Percentiles rank a stretch among this genome's conserved stretches.
Evolutionary conservation across 2,888 invertebrate genomes (phyloP).

Genomic region (Tenthredo distinguenda): DNA sequence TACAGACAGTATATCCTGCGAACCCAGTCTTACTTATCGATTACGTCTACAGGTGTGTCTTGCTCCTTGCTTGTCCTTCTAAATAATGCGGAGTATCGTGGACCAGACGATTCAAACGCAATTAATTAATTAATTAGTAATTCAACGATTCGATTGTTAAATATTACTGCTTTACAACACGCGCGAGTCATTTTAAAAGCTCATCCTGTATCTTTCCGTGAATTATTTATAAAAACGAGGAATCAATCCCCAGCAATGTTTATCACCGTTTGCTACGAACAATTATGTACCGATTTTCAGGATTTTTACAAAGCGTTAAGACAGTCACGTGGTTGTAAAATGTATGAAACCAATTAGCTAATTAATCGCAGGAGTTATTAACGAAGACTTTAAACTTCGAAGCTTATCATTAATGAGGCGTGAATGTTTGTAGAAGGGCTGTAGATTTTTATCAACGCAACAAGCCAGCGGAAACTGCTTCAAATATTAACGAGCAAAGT

Average conservation of each 20-base stretch:
- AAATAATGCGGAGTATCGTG: not conserved
- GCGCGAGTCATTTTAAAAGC: not conserved
- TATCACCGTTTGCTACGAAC: not conserved
- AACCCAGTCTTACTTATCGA: conserved; percentile 42
- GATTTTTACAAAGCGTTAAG: not conserved
- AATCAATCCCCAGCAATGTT: not conserved
- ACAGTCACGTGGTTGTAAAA: not conserved
- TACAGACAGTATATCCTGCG: not conserved
- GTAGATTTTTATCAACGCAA: not conserved
- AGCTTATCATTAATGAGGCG: not conserved
- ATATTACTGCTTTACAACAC: not conserved
- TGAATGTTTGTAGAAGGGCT: not conserved
- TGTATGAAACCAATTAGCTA: not conserved
- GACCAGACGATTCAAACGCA: conserved; percentile 12
- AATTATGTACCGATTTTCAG: too few relatives aligned
- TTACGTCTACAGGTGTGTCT: conserved; percentile 48
- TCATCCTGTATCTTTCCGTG: not conserved
- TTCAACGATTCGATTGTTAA: not conserved
- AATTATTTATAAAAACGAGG: not conserved
- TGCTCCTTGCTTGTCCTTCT: conserved; percentile 13
- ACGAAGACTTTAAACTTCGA: not conserved
- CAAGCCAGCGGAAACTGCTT: not conserved
- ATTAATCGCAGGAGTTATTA: not conserved
- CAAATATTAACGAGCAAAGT: not conserved
- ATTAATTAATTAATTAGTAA: not conserved